Conservation (phyloP, 2,888 invertebrate genomes). For the Monopis laevigella region DNA sequence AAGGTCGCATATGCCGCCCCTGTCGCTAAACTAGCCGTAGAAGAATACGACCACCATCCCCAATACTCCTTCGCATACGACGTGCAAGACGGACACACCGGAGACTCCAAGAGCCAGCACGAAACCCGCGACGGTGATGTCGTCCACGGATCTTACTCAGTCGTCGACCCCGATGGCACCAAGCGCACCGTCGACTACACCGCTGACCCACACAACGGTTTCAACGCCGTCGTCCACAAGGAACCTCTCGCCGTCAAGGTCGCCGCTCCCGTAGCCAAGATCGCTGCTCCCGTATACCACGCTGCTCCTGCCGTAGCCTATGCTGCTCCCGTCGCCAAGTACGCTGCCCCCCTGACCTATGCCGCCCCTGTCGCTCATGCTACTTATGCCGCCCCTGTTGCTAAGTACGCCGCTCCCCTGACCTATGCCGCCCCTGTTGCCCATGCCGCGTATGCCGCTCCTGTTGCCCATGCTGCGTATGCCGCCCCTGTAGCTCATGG, state of each 20-base stretch:
- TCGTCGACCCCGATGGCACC: constrained; percentile 56
- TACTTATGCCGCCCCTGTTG: constrained; percentile 19
- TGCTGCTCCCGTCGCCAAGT: constrained; percentile 16
- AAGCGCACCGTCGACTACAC: constrained; percentile 61
- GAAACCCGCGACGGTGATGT: constrained; percentile 59
- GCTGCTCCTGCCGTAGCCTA: constrained; percentile 35
- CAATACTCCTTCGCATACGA: constrained; percentile 10
- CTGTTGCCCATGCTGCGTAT: constrained; percentile 23
- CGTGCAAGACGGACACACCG: constrained; percentile 15
- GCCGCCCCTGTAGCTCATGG: constrained; percentile 24
- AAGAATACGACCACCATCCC: constrained; percentile 24
- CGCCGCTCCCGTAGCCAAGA: constrained; percentile 16
- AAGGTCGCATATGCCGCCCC: constrained; percentile 24
- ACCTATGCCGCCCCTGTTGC: constrained; percentile 17
- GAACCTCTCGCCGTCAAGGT: constrained; percentile 41
- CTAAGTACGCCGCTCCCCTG: constrained; percentile 14
- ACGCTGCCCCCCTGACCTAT: constrained; percentile 27
- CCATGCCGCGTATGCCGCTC: constrained; percentile 19
- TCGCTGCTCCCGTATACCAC: constrained; percentile 14
- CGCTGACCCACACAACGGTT: constrained; percentile 56
- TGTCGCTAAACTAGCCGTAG: constrained; percentile 22
- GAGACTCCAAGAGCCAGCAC: constrained; percentile 40
- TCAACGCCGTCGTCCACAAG: constrained; percentile 59
- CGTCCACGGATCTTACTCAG: constrained; percentile 58
- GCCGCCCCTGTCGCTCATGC: constrained; percentile 21